Evolutionary conservation across 2,797 vertebrate species (phyloP).

Genomic region (Rhinella marina): DNA sequence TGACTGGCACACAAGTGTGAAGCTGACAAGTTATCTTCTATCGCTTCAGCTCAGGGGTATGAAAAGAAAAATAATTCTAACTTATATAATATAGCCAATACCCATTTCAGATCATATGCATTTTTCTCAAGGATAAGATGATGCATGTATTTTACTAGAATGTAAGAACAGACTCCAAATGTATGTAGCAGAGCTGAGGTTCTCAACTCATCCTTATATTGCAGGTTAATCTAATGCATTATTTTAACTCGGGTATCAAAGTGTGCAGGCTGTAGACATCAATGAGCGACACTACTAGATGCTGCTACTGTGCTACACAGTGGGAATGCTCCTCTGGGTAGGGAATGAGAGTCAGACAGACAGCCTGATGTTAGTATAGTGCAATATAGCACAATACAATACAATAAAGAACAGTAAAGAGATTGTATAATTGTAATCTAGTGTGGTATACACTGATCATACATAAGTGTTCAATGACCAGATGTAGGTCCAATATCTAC

Average conservation of each 20-base stretch:
- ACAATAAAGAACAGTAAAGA: neutral
- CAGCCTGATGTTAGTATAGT: neutral
- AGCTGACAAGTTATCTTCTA: slow-evolving; percentile 51
- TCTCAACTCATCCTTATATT: neutral
- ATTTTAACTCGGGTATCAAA: neutral
- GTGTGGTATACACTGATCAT: neutral
- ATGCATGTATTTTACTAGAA: neutral
- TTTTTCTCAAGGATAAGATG: neutral
- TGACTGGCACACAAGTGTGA: slow-evolving; percentile 53
- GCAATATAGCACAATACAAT: neutral
- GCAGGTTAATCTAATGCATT: neutral
- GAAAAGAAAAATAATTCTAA: neutral
- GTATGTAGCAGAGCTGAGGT: neutral
- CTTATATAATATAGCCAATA: neutral
- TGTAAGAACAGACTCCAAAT: neutral
- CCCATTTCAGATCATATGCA: neutral
- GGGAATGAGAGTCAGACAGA: neutral
- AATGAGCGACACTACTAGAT: neutral
- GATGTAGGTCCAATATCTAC: neutral
- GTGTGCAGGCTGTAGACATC: neutral
- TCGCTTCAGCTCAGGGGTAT: slow-evolving; percentile 61
- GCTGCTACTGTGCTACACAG: neutral
- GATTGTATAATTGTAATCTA: neutral
- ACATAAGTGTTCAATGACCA: neutral
- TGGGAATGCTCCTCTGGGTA: neutral